Evolutionary conservation across 2,888 invertebrate genomes (phyloP), one percentile per base, ranked within the genome.

Genomic region (Scaptomyza polygonia): DNA sequence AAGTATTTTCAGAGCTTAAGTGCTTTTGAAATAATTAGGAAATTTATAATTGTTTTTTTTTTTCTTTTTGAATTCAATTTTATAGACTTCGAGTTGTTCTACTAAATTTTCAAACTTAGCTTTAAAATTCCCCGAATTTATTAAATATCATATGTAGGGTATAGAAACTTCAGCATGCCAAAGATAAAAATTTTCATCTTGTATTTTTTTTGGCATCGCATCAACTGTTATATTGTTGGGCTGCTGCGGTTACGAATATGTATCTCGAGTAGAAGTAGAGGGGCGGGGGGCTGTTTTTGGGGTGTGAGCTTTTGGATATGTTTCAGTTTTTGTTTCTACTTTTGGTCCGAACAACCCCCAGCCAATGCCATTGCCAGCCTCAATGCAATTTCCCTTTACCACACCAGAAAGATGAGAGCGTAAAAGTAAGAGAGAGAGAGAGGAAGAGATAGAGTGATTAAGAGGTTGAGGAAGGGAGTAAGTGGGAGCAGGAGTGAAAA

Each of bases 281-380:
- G 39, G 34, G 57, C 27, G 39, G 14, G 53, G 44, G 36, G 32
- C 12, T 40, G 40, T 1, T 12, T 12, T 36, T 42, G 42, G 36
- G 44, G 59, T 55, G 43, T 45, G 43, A 62, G 71, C 57, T 79
- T 74, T 77, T 59, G 53, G n/a, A 6, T 49, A 49, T 36, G 47
- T 9, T 21, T 21, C 25, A 25, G 9, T 43, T n/a, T 58, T 47
- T 56, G n/a, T n/a, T n/a, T 57, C 32, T 25, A 34, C 45, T 65
- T 62, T 64, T 80, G 59, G 74, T 36, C 56, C 58, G 69, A 80
- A 61, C 86, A 77, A 75, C 86, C 83, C 84, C 76, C 58, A 73
- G 54, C 76, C 88, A 89, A 86, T 89, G 89, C 88, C 88, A 89
- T 89, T 89, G 90, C 88, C 88, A 89, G 79, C 90, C 89, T 88